phyloP scores from a whole-genome alignment of 2,797 vertebrate species.

The Sebastes hopkinsi region DNA sequence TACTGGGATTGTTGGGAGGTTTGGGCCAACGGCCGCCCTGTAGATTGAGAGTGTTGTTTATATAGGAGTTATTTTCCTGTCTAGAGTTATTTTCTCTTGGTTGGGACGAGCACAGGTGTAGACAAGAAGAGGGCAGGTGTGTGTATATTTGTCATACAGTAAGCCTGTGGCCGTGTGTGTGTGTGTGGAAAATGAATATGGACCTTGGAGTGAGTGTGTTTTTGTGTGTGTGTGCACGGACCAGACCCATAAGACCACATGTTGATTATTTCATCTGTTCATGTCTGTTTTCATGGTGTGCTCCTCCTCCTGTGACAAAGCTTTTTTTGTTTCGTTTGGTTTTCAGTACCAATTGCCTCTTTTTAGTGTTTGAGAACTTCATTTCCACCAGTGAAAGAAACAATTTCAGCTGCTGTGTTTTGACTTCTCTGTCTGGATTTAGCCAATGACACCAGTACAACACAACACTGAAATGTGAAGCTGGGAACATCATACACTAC shows the following conservation, averaged over 20 bases:
- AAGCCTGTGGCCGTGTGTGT: constrained; percentile 51
- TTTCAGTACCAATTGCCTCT: constrained; percentile 53
- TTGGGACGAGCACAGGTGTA: constrained; percentile 58
- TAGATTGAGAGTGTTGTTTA: constrained; percentile 77
- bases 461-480: constrained; percentile 19
- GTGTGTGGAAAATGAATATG: constrained; percentile 54
- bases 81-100: constrained; percentile 67
- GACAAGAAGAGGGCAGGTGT: constrained; percentile 53
- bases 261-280: constrained; percentile 47
- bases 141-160: constrained; percentile 69
- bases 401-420: constrained; percentile 32
- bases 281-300: constrained; percentile 41
- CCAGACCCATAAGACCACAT: constrained; percentile 46
- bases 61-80: constrained; percentile 76
- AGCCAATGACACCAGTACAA: background rate
- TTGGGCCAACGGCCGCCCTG: constrained; percentile 31
- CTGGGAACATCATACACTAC: constrained; percentile 46
- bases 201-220: constrained; percentile 49
- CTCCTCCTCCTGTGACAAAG: constrained; percentile 31
- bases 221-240: constrained; percentile 26
- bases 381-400: constrained; percentile 8
- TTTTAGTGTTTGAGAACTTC: constrained; percentile 39
- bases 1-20: constrained; percentile 57
- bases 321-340: constrained; percentile 9
- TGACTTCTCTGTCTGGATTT: constrained; percentile 7